Base-by-base conservation (phyloP, 2,113 vertebrate species). In the Gracilinanus agilis region DNA sequence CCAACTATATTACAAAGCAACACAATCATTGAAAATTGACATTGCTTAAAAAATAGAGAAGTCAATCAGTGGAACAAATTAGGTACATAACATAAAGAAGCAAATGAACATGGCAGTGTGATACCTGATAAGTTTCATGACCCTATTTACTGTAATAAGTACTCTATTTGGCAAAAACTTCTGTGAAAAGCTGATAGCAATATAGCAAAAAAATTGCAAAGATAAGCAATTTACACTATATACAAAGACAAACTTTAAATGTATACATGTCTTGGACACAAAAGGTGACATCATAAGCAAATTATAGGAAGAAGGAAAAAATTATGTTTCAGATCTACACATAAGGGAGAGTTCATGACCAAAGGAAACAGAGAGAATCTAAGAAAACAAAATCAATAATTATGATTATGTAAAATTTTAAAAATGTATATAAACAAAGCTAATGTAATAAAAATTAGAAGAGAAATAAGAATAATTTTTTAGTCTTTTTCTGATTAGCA, bases 361-460 rank as follows among this genome's bases (percentile, higher is more conserved):
- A 83, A 75, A 83, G 67, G n/a, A n/a, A 83, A 83, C 67, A 83
- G 13, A 34, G 29, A 75, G 34, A 10, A 83, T 40, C n/a, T 21
- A 34, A 83, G 16, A 83, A 5, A 23, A 40, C 40, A 83, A 83
- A 83, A 83, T 8, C 2, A 1, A 83, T 34, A 40, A 40, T 83
- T 40, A 40, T 40, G 34, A 83, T 40, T 21, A 83, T 10, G n/a
- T n/a, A n/a, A 75, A 75, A n/a, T 75, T 49, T 49, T 19, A n/a
- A 75, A 75, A 67, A 75, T 21, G 40, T 83, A 6, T 7, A 40
- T n/a, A 83, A 83, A 83, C 58, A 67, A 67, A 67, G 8, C 34
- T 83, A 83, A 83, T 40, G n/a, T 83, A 83, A 83, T 83, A 83
- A 83, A n/a, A 83, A 40, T 83, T n/a, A 83, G n/a, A 83, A 83